Conservation (phyloP, 2,888 invertebrate genomes). For the Invenusta paracnida region DNA sequence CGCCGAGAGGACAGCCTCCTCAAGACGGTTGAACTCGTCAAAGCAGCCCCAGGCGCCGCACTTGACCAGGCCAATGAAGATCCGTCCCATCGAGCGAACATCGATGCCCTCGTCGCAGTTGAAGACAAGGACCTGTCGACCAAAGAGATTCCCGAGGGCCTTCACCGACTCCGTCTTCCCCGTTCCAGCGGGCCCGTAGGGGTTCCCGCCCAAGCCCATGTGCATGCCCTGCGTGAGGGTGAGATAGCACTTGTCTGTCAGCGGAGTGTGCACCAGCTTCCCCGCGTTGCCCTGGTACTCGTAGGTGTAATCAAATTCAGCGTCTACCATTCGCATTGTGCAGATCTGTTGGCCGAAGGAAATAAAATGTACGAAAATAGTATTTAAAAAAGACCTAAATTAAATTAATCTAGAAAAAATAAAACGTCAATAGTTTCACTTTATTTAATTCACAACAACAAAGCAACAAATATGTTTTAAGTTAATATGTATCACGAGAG, state of each 20-base stretch:
- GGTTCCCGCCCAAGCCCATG: conserved; percentile 93
- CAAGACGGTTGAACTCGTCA: conserved; percentile 95
- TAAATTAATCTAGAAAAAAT: no score
- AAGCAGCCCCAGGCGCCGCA: conserved; percentile 88
- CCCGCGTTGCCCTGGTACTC: conserved; percentile 95
- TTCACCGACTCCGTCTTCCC: conserved; percentile 98
- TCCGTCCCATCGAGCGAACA: conserved; percentile 84
- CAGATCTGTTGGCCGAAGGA: no score
- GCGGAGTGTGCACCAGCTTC: conserved; percentile 86
- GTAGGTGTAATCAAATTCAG: conserved; percentile 88
- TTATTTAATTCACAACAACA: no score
- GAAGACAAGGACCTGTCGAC: conserved; percentile 67
- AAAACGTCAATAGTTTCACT: no score
- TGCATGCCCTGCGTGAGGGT: conserved; percentile 89
- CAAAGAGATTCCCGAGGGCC: conserved; percentile 67
- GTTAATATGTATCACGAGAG: no score
- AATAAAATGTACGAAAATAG: no score
- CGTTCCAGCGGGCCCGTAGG: conserved; percentile 96
- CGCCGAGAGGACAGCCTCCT: conserved; percentile 85
- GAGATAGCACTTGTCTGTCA: conserved; percentile 94
- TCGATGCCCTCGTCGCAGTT: conserved; percentile 73
- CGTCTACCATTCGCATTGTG: conserved; percentile 80
- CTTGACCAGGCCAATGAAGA: conserved; percentile 83
- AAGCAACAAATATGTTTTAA: no score
- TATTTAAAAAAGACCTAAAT: no score